A percentile compares a stretch with the other conserved stretches of the same genome.
phyloP scores from a whole-genome alignment of 2,888 invertebrate genomes.

The Morinoia aosen region DNA sequence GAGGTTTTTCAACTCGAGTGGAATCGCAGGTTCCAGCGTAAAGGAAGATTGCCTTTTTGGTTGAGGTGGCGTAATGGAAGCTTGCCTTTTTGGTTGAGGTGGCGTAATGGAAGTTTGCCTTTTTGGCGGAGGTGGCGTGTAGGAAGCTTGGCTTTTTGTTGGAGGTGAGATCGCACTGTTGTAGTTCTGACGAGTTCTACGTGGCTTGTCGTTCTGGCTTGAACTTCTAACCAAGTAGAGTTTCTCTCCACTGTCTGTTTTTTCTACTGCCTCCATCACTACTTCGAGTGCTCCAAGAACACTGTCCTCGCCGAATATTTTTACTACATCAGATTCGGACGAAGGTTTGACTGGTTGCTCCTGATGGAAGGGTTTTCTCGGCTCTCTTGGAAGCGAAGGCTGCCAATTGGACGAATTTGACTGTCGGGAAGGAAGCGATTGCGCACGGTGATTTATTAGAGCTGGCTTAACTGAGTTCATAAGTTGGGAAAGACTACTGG shows the following conservation, averaged over 20 bases:
- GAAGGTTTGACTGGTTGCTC: not conserved
- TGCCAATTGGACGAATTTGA: not conserved
- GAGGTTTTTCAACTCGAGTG: not conserved
- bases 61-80: not conserved
- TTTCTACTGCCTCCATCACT: constrained; percentile 40
- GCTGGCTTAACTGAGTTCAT: not conserved
- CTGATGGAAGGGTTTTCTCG: not conserved
- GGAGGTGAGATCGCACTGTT: not conserved
- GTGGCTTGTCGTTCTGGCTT: not conserved
- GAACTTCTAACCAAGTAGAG: constrained; percentile 35
- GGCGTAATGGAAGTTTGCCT: not conserved
- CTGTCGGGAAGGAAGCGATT: not conserved
- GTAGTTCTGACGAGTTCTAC: not conserved
- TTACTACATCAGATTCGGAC: not conserved
- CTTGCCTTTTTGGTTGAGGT: not conserved
- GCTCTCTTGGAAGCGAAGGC: not conserved
- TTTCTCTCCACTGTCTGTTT: constrained; percentile 34
- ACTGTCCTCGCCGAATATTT: constrained; percentile 11
- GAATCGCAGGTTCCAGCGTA: not conserved
- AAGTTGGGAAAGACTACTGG: not conserved
- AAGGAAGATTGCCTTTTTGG: not conserved
- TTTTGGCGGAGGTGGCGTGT: not conserved
- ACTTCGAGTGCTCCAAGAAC: constrained; percentile 27
- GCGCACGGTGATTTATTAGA: not conserved
- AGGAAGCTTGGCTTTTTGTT: not conserved